Evolutionary conservation across 2,888 invertebrate species (phyloP).

Genomic region (Cancer borealis): DNA sequence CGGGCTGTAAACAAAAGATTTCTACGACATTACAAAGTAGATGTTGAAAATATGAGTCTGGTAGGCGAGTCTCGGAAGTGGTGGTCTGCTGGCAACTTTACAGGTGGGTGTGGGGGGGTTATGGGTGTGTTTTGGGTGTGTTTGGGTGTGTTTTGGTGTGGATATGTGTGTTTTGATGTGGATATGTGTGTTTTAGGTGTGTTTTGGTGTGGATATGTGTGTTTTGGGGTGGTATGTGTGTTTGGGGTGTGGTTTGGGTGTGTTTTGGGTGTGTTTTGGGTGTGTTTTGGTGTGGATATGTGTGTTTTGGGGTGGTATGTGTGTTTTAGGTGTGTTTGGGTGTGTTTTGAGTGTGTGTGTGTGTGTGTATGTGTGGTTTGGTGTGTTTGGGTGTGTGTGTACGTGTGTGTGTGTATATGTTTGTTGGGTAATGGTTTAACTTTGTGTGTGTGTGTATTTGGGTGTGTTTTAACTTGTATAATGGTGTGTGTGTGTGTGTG

Average conservation of each 20-base stretch:
- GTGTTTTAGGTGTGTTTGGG: no score
- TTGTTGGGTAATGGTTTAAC: no score
- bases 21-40: slow-evolving; percentile 79
- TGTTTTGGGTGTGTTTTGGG: not conserved
- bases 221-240: no score
- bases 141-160: not conserved
- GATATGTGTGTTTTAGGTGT: not conserved
- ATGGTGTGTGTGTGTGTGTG: no score
- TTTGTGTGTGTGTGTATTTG: no score
- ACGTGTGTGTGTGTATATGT: no score
- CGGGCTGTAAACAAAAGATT: slow-evolving; percentile 79
- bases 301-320: no score
- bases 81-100: slow-evolving; percentile 70
- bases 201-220: not conserved
- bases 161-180: not conserved
- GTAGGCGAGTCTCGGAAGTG: slow-evolving; percentile 76
- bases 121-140: not conserved
- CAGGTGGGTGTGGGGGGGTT: not conserved
- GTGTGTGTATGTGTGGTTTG: no score
- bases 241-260: no score
- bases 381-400: no score
- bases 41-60: slow-evolving; percentile 78
- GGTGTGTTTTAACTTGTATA: no score
- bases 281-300: not conserved
- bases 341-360: no score